A percentile compares a stretch with the other conserved stretches of the same genome.
Evolutionary conservation across 1,140 invertebrate species (phyloP).

Genomic region (Thaumatotibia leucotreta): DNA sequence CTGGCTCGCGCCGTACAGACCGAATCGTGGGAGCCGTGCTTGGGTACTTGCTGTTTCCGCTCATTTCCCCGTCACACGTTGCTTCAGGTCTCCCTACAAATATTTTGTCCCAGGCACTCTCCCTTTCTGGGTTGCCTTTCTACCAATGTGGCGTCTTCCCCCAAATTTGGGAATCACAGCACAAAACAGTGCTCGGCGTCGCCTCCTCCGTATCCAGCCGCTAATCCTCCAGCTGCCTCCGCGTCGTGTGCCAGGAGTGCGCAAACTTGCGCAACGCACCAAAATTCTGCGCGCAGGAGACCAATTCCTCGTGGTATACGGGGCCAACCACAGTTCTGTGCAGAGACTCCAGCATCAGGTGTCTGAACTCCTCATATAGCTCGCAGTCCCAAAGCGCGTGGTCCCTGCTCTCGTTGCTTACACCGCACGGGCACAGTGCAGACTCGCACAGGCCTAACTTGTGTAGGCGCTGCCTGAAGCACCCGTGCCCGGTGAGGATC

Average conservation of each 20-base stretch:
- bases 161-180: neutral
- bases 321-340: neutral
- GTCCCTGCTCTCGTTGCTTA: neutral
- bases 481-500: constrained; percentile 21
- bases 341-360: neutral
- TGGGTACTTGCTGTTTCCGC: neutral
- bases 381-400: no score
- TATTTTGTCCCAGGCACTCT: neutral
- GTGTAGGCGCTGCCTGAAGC: constrained; percentile 18
- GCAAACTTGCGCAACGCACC: neutral
- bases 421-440: constrained; percentile 10
- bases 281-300: neutral
- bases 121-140: neutral
- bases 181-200: neutral
- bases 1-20: neutral
- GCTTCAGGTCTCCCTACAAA: neutral
- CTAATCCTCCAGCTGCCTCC: neutral
- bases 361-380: constrained; percentile 11
- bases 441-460: constrained; percentile 9
- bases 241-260: neutral
- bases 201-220: neutral
- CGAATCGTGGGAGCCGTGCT: neutral
- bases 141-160: neutral
- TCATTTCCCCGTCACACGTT: neutral
- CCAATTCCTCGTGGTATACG: neutral